These are phyloP conservation scores for Tholera decimalis DNA, from an alignment of 2,888 invertebrate species.

Conservation along the genomic window DNA sequence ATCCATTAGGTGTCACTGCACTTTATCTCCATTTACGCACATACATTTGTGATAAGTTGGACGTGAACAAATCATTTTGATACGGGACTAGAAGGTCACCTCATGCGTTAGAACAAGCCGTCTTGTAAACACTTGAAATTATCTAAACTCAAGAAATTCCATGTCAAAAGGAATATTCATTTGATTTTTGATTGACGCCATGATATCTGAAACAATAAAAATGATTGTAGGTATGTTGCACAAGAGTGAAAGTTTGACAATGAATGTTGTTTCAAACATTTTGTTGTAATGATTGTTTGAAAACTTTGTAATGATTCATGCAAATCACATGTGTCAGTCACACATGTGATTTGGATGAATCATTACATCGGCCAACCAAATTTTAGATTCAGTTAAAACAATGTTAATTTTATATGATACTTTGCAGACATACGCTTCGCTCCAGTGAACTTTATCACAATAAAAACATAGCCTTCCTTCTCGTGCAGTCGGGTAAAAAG, in stretches of 20 bases:
- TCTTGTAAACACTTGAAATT: slow-evolving; percentile 48
- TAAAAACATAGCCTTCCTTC: too few species aligned
- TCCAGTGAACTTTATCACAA: too few species aligned
- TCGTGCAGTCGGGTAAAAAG: too few species aligned
- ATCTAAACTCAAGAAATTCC: slow-evolving; percentile 40
- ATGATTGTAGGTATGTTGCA: slow-evolving; percentile 1
- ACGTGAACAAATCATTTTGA: slow-evolving; percentile 41
- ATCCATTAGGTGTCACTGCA: slow-evolving; percentile 33
- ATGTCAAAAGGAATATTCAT: slow-evolving; percentile 7
- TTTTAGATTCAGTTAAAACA: too few species aligned
- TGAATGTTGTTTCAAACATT: not conserved
- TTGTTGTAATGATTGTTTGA: not conserved
- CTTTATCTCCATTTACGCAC: slow-evolving; percentile 48
- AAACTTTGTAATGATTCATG: too few species aligned
- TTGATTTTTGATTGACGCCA: slow-evolving; percentile 25
- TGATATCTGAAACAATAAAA: slow-evolving; percentile 3
- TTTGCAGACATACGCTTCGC: too few species aligned
- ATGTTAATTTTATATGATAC: too few species aligned
- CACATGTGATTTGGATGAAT: too few species aligned
- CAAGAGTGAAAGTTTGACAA: not conserved
- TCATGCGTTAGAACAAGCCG: slow-evolving; percentile 22
- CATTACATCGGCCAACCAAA: too few species aligned
- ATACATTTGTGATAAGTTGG: slow-evolving; percentile 30
- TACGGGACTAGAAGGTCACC: slow-evolving; percentile 31
- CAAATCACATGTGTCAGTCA: too few species aligned